Evolutionary conservation across 2,797 vertebrate genomes (phyloP), one percentile per base, ranked within the genome.

Genomic region (Channallabes apus): DNA sequence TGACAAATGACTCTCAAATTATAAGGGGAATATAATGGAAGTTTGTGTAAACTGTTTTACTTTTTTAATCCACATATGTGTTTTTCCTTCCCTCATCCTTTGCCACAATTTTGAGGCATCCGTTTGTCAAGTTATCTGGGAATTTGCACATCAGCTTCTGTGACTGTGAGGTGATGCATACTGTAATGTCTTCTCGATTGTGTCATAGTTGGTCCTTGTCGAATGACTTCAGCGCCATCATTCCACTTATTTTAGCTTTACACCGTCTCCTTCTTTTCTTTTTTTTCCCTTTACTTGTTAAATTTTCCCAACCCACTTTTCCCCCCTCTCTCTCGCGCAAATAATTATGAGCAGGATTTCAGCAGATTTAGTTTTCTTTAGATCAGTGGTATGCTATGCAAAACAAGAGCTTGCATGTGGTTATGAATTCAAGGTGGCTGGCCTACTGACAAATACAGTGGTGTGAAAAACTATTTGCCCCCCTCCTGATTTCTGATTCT

Each of bases 1-100:
- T 89, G 90, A 91, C 89, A 91, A 90, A 92, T 89, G 86, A 73
- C 83, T 92, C 75, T 90, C 89, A 91, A 85, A 91, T 91, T 88
- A 86, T 87, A 84, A 81, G 77, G 35, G 80, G 58, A 85, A 84
- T 82, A 87, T 88, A 90, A 86, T 69, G 85, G 86, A 87, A 90
- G 22, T 69, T 75, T 79, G 71, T 82, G 85, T 88, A 86, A 88
- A 88, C 84, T 86, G 86, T 67, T 87, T 85, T 71, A 51, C 83
- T 88, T 83, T 69, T 86, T 83, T 35, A n/a, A 6, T 4, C 27
- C 58, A 75, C 77, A 32, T 78, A 12, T 61, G 58, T 73, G 62
- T 81, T 84, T 82, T 81, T 79, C 38, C 35, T 81, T 11, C 27
- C 51, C 24, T 27, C n/a, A 35, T 59, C 56, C 27, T 73, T 58